These are phyloP conservation scores for Danionella cerebrum DNA, from an alignment of 2,113 vertebrate genomes.

Conservation along the genomic window DNA sequence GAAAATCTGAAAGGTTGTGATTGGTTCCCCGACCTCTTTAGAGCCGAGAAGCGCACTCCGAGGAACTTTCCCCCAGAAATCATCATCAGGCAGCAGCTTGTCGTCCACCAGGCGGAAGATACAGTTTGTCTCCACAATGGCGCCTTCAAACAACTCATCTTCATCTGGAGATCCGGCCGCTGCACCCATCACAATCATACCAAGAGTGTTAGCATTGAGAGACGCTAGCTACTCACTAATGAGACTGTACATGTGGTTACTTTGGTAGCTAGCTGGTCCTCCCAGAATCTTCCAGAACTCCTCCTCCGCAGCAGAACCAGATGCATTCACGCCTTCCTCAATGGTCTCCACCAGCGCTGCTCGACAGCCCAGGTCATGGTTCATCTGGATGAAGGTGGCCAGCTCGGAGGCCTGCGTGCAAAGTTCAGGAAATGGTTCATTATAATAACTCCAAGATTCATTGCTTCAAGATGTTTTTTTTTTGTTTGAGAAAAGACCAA, in stretches of 20 bases:
- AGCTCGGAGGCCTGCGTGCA: slow-evolving; percentile 79
- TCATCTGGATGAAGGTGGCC: slow-evolving; percentile 87
- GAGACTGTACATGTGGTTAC: no score
- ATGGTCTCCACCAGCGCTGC: slow-evolving; percentile 79
- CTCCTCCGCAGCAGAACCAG: slow-evolving; percentile 75
- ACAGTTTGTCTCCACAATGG: slow-evolving; percentile 97
- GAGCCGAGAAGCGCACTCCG: slow-evolving; percentile 76
- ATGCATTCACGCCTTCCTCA: slow-evolving; percentile 79
- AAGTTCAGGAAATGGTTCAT: no score
- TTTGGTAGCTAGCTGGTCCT: slow-evolving; percentile 78
- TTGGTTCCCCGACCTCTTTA: slow-evolving; percentile 78
- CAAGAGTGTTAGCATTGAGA: no score
- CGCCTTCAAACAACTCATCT: slow-evolving; percentile 88
- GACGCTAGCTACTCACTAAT: no score
- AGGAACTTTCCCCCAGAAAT: slow-evolving; percentile 93
- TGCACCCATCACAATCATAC: slow-evolving; percentile 36
- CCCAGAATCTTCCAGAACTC: slow-evolving; percentile 95
- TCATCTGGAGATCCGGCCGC: slow-evolving; percentile 85
- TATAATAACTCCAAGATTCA: no score
- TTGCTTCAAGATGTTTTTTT: no score
- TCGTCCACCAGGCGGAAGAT: slow-evolving; percentile 88
- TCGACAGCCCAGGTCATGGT: slow-evolving; percentile 91
- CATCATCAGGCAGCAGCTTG: slow-evolving; percentile 91
- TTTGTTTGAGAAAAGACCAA: no score
- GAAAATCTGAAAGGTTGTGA: not conserved